Conservation (phyloP, 2,797 vertebrate species). For the Florisuga fusca region DNA sequence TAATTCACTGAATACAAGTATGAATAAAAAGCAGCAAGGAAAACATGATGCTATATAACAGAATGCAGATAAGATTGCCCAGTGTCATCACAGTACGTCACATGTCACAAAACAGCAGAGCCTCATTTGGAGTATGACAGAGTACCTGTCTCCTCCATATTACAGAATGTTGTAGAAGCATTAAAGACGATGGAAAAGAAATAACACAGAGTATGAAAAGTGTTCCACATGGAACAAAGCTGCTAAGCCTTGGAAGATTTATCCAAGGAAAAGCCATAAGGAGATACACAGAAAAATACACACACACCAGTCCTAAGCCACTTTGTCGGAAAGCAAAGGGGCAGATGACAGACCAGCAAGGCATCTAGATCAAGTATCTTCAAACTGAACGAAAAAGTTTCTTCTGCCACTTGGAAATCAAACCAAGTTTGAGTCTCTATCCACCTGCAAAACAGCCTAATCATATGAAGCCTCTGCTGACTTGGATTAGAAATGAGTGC, state of each 20-base stretch:
- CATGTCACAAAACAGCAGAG: not conserved
- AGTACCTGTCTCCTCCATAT: not conserved
- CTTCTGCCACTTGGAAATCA: not conserved
- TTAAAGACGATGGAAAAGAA: not conserved
- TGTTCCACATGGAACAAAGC: not conserved
- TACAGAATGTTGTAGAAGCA: not conserved
- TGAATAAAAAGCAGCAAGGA: not conserved
- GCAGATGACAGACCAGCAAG: not conserved
- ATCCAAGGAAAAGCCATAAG: not conserved
- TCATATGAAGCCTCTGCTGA: not conserved
- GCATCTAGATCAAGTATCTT: not conserved
- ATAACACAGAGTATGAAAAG: not conserved
- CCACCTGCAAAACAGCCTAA: not conserved
- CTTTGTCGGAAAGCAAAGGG: not conserved
- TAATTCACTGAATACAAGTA: not conserved
- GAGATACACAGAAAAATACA: rapidly evolving
- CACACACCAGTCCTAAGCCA: not conserved
- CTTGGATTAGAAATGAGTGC: not conserved
- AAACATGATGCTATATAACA: not conserved
- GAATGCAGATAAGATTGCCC: not conserved
- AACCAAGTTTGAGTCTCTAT: not conserved
- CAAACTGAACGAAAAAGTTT: not conserved
- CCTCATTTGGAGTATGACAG: not conserved
- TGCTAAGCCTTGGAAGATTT: not conserved
- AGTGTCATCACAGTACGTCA: not conserved